phyloP scores from a whole-genome alignment of 92 coral and sea anemone genomes.

The Blastomussa wellsi region DNA sequence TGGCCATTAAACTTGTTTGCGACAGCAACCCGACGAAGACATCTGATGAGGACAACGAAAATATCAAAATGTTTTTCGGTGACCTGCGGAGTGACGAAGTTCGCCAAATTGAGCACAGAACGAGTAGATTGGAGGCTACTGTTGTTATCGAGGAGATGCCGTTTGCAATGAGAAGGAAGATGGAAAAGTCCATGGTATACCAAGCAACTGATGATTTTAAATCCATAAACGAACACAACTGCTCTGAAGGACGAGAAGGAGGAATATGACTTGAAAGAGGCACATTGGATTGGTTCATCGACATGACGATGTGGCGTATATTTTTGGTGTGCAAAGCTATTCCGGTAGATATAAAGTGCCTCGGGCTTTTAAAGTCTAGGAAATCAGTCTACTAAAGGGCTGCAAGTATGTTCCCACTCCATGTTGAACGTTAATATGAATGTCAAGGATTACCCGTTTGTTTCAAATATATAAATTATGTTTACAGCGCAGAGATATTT shows the following conservation, averaged over 20 bases:
- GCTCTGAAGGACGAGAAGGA: background rate
- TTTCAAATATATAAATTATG: background rate
- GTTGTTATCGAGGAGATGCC: constrained; percentile 1
- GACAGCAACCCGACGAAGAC: constrained; percentile 19
- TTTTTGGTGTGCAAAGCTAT: background rate
- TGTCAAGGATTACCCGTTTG: background rate
- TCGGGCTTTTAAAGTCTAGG: background rate
- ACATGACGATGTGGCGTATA: background rate
- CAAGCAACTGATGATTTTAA: background rate
- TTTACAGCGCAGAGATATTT: background rate
- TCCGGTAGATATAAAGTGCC: background rate
- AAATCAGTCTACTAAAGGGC: background rate
- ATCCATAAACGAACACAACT: constrained; percentile 5
- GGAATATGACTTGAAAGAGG: background rate
- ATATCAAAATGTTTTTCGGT: background rate
- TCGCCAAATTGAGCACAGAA: background rate
- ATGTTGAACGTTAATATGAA: background rate
- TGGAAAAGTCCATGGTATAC: background rate
- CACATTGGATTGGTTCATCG: background rate
- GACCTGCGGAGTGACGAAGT: background rate
- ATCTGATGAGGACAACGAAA: background rate
- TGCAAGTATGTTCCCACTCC: background rate
- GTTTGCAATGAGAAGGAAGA: background rate
- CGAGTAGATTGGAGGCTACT: background rate
- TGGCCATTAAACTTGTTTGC: constrained; percentile 5